Conservation (phyloP, 2,797 vertebrate species). For the Gorsachius magnificus region DNA sequence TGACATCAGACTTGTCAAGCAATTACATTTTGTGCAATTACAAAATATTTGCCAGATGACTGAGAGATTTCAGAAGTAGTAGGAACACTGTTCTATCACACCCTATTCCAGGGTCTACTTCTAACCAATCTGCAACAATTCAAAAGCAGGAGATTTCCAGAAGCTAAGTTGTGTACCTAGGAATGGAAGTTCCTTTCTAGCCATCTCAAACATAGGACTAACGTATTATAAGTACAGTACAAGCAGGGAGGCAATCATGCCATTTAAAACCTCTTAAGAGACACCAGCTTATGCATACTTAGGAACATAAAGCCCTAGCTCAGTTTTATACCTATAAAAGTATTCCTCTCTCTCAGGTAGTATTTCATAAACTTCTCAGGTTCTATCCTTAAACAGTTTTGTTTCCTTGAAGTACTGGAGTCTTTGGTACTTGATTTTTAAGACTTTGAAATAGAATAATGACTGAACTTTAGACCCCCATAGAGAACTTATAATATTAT, state of each 20-base stretch:
- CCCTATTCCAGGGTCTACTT: not conserved
- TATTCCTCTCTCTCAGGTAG: not conserved
- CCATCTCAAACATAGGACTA: not conserved
- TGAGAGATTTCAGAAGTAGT: not conserved
- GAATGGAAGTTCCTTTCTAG: not conserved
- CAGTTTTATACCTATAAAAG: not conserved
- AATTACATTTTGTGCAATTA: not conserved
- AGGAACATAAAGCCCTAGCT: not conserved
- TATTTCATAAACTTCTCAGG: not conserved
- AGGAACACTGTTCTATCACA: not conserved
- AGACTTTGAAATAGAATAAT: not conserved
- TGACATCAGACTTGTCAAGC: not conserved
- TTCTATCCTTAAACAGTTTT: not conserved
- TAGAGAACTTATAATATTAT: not conserved
- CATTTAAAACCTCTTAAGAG: not conserved
- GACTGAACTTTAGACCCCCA: not conserved
- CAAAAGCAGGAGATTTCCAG: not conserved
- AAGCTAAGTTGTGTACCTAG: not conserved
- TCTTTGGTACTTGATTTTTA: not conserved
- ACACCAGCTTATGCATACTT: not conserved
- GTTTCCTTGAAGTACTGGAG: not conserved
- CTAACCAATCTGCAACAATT: not conserved
- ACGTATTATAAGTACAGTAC: not conserved
- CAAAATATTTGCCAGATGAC: not conserved
- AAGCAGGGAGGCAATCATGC: not conserved